Evolutionary conservation across 2,113 vertebrate species (phyloP).

Genomic region (Ammodramus savannarum): DNA sequence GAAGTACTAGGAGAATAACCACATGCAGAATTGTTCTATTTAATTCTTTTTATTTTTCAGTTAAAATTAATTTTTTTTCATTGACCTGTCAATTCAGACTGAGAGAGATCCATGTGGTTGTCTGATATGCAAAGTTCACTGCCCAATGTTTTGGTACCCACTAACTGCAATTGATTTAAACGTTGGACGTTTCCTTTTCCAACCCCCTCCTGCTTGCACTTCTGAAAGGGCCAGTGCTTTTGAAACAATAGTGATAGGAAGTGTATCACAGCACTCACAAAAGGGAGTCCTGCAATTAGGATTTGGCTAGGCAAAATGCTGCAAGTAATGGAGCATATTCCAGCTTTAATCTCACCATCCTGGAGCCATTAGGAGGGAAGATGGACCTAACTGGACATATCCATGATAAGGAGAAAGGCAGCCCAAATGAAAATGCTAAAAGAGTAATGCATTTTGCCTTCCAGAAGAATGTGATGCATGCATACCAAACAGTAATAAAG

Average conservation of each 20-base stretch:
- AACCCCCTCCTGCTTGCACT: background rate
- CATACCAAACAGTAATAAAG: background rate
- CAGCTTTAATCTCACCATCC: background rate
- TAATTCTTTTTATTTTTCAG: background rate
- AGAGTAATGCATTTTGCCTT: background rate
- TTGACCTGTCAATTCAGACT: background rate
- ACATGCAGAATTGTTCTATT: background rate
- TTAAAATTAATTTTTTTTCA: background rate
- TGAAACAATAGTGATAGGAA: background rate
- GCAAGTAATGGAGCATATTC: background rate
- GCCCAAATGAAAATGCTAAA: background rate
- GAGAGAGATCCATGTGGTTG: background rate
- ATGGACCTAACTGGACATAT: background rate
- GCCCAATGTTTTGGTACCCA: background rate
- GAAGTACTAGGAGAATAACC: background rate
- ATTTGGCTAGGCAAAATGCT: background rate
- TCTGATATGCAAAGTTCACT: background rate
- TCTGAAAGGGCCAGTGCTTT: slow-evolving; percentile 13
- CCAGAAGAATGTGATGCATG: background rate
- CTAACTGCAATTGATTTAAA: background rate
- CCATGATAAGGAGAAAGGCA: background rate
- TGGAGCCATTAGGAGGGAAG: background rate
- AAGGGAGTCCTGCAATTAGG: background rate
- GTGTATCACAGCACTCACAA: background rate
- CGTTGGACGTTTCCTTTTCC: background rate